Conservation (phyloP, 1,140 invertebrate species). For the Pemphigus obesinymphae region DNA sequence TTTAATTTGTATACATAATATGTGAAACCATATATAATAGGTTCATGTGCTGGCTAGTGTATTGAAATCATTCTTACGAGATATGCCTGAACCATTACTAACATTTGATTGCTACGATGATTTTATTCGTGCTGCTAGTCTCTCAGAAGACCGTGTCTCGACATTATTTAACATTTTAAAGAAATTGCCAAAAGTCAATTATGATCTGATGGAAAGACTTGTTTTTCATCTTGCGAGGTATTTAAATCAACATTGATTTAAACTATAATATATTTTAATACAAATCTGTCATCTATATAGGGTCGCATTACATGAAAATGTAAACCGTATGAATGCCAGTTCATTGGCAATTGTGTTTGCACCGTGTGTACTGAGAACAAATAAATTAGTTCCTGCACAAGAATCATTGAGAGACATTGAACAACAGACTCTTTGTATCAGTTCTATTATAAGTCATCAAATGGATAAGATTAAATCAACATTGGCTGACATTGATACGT, state of each 20-base stretch:
- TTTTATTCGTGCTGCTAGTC: slow-evolving; percentile 79
- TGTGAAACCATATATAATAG: slow-evolving; percentile 49
- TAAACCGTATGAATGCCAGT: slow-evolving; percentile 87
- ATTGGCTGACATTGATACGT: slow-evolving; percentile 79
- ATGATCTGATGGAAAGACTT: slow-evolving; percentile 84
- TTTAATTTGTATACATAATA: slow-evolving; percentile 47
- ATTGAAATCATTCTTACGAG: slow-evolving; percentile 86
- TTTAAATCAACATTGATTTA: background rate
- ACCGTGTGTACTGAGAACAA: slow-evolving; percentile 84
- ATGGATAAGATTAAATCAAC: slow-evolving; percentile 69
- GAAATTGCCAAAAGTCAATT: slow-evolving; percentile 83
- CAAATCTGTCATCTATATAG: slow-evolving; percentile 49
- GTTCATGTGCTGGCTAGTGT: slow-evolving; percentile 87
- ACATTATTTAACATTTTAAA: slow-evolving; percentile 82
- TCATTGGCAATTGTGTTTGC: slow-evolving; percentile 92
- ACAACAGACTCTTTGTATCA: slow-evolving; percentile 76
- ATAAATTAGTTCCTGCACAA: slow-evolving; percentile 79
- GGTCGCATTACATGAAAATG: slow-evolving; percentile 78
- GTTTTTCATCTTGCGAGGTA: slow-evolving; percentile 86
- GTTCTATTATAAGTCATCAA: slow-evolving; percentile 79
- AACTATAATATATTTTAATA: background rate
- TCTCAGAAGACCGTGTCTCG: slow-evolving; percentile 77
- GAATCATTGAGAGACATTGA: slow-evolving; percentile 78
- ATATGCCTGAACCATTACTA: slow-evolving; percentile 87
- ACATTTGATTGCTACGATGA: slow-evolving; percentile 93